Evolutionary conservation across 2,797 vertebrate genomes (phyloP).

Genomic region (Psittacula derbiana): DNA sequence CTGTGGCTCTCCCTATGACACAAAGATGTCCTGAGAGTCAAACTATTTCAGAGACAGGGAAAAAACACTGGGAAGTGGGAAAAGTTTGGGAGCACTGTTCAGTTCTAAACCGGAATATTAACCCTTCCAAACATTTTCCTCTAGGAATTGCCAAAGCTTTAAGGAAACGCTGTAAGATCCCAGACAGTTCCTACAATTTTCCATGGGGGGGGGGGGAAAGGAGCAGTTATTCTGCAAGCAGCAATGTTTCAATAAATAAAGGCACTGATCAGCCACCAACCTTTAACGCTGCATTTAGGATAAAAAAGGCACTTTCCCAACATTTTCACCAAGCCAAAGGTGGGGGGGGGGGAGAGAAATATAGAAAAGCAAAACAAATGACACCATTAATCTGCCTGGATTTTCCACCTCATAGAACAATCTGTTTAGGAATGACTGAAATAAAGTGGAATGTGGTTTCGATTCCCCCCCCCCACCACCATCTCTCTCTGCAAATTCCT

Average conservation of each 20-base stretch:
- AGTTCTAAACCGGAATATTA: not conserved
- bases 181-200: constrained; percentile 30
- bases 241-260: constrained; percentile 21
- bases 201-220: not conserved
- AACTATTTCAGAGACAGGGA: not conserved
- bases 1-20: not conserved
- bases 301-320: constrained; percentile 52
- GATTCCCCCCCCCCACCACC: not conserved
- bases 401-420: constrained; percentile 75
- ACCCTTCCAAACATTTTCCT: constrained; percentile 28
- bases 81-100: constrained; percentile 29
- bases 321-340: constrained; percentile 30
- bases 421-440: constrained; percentile 78
- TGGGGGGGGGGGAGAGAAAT: not conserved
- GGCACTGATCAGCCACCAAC: constrained; percentile 11
- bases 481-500: constrained; percentile 49
- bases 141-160: constrained; percentile 9
- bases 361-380: constrained; percentile 74
- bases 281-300: constrained; percentile 45
- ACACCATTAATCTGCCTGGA: constrained; percentile 77
- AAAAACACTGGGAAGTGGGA: not conserved
- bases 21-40: not conserved
- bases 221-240: not conserved
- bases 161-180: not conserved
- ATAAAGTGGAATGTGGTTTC: constrained; percentile 69